Percentiles rank a stretch among this genome's conserved stretches.
These are phyloP conservation scores for Pollimyrus isidori DNA, from an alignment of 2,113 vertebrate species.

Conservation along the genomic window DNA sequence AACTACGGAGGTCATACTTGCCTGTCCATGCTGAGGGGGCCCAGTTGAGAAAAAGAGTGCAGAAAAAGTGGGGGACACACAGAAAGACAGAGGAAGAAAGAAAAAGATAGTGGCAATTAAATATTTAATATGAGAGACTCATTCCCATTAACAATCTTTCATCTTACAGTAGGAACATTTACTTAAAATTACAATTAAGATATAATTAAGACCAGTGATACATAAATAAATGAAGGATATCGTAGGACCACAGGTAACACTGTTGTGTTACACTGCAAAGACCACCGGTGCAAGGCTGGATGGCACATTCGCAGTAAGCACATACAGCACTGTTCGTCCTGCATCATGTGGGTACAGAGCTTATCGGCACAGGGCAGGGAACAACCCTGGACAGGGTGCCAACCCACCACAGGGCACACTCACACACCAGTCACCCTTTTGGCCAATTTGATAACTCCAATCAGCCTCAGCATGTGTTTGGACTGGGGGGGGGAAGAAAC, in stretches of 20 bases:
- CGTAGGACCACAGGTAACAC: no score
- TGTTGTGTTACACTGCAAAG: no score
- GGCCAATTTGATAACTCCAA: background rate
- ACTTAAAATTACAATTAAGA: background rate
- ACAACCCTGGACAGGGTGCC: background rate
- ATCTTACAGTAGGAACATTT: background rate
- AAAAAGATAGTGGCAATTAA: constrained; percentile 13
- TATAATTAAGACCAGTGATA: no score
- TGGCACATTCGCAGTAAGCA: no score
- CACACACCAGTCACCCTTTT: background rate
- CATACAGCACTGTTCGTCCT: no score
- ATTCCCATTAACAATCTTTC: background rate
- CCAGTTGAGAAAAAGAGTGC: constrained; percentile 36
- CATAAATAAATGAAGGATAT: no score
- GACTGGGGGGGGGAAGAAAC: background rate
- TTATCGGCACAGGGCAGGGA: background rate
- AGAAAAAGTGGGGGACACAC: constrained; percentile 23
- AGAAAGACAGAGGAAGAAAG: constrained; percentile 27
- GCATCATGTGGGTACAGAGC: no score
- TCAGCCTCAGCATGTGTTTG: background rate
- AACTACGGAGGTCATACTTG: constrained; percentile 47
- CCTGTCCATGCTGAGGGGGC: constrained; percentile 49
- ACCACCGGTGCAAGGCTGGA: no score
- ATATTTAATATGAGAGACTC: constrained; percentile 23
- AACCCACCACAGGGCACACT: background rate